Base-by-base conservation (phyloP, 2,888 invertebrate species). In the Ochropleura plecta region DNA sequence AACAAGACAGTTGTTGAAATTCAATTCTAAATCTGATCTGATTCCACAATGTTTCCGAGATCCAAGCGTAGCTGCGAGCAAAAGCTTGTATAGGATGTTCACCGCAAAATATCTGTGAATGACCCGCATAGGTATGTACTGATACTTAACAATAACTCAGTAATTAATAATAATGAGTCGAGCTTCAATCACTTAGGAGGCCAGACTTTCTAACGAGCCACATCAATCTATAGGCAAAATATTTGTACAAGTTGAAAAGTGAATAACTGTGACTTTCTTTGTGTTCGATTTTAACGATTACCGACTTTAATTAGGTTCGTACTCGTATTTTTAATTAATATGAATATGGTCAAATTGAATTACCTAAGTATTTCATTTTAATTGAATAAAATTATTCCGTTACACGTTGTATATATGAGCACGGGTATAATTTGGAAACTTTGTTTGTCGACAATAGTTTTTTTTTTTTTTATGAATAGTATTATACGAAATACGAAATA, bases 111-210 rank as follows among this genome's bases (percentile, higher is more conserved):
- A 62, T 74, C 53, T 57, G 70, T 79, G 46, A 73, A 68, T 70
- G 53, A 66, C 48, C 57, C 55, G 55, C n/a, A 68, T 68, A 48
- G 53, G 40, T 55, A 71, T 64, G 74, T 85, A 70, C 73, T 59
- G 63, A 68, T 67, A 67, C 65, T 76, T 81, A 85, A 81, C 82
- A 86, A 82, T 83, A 78, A 71, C 59, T 62, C 49, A 59, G 79
- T 85, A 88, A 87, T 87, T 88, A 86, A 86, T 86, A 86, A 83
- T 86, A 86, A 88, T 88, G 86, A 87, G 85, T 81, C 65, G 74
- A 80, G 78, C 83, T 86, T 79, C 83, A 83, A 85, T 78, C 77
- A 81, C 63, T 76, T 70, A 71, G 60, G 75, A 78, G 66, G 81
- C 71, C 78, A 78, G 76, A 82, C 85, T 82, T 85, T 88, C 88